Conservation (phyloP, 2,113 vertebrate genomes). For the Oenanthe oenanthe region DNA sequence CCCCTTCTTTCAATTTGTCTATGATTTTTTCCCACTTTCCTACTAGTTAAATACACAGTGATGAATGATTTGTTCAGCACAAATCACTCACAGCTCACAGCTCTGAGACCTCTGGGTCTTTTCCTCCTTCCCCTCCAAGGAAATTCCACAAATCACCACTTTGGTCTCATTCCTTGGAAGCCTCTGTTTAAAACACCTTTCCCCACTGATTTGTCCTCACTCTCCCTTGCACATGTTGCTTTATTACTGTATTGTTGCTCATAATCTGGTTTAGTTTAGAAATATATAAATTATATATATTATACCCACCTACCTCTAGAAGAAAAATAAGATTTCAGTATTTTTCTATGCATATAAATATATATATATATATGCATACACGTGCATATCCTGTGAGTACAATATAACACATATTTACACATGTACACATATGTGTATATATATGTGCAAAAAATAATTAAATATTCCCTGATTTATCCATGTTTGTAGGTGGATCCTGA, state of each 20-base stretch:
- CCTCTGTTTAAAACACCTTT: neutral
- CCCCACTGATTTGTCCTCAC: neutral
- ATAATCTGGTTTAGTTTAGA: neutral
- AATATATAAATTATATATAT: neutral
- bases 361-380: too few relatives aligned
- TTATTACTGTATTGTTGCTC: neutral
- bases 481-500: neutral
- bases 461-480: neutral
- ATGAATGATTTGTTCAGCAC: neutral
- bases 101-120: neutral
- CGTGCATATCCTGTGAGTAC: neutral
- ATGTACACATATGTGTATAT: accelerated
- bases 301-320: neutral
- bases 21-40: neutral
- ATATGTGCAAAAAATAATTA: neutral
- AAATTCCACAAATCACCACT: conserved; percentile 21
- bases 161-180: neutral
- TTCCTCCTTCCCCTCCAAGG: neutral
- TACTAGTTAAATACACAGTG: neutral
- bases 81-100: neutral
- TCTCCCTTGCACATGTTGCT: neutral
- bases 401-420: neutral
- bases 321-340: neutral
- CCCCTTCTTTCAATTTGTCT: neutral
- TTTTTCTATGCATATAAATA: neutral